Evolutionary conservation across 1,140 invertebrate genomes (phyloP).

Genomic region (Brachionus angularis): DNA sequence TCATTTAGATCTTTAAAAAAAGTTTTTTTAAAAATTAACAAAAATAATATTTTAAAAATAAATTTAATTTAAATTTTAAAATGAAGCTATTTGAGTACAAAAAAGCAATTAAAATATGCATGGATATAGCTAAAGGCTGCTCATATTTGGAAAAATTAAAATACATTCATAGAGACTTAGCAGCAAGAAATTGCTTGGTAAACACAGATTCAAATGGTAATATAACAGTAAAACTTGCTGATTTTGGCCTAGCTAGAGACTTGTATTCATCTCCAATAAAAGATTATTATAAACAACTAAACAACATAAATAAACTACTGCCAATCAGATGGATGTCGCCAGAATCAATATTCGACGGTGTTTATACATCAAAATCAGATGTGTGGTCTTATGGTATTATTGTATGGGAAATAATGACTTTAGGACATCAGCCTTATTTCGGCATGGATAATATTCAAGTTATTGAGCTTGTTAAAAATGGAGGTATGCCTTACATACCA

Average conservation of each 20-base stretch:
- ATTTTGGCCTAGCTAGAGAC: slow-evolving; percentile 43
- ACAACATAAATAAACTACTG: slow-evolving; percentile 59
- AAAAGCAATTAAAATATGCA: slow-evolving; percentile 15
- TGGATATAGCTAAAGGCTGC: slow-evolving; percentile 27
- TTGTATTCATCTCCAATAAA: neutral
- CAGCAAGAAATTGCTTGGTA: slow-evolving; percentile 40
- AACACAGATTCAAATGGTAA: neutral
- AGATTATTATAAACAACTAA: slow-evolving; percentile 29
- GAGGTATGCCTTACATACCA: neutral
- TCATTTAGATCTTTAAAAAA: neutral
- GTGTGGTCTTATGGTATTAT: slow-evolving; percentile 87
- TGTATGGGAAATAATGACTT: slow-evolving; percentile 73
- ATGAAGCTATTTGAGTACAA: neutral
- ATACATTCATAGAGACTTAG: slow-evolving; percentile 39
- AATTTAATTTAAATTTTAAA: neutral
- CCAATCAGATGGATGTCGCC: slow-evolving; percentile 92
- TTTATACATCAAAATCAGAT: slow-evolving; percentile 83
- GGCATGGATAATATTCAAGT: slow-evolving; percentile 29
- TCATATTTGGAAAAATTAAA: slow-evolving; percentile 13
- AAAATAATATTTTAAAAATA: neutral
- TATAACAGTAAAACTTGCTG: slow-evolving; percentile 16
- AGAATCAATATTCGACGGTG: slow-evolving; percentile 81
- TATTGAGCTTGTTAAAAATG: slow-evolving; percentile 2
- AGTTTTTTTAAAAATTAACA: too few relatives aligned
- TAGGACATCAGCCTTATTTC: slow-evolving; percentile 30